phyloP scores from a whole-genome alignment of 2,888 invertebrate species.

The Phaonia tiefii region DNA sequence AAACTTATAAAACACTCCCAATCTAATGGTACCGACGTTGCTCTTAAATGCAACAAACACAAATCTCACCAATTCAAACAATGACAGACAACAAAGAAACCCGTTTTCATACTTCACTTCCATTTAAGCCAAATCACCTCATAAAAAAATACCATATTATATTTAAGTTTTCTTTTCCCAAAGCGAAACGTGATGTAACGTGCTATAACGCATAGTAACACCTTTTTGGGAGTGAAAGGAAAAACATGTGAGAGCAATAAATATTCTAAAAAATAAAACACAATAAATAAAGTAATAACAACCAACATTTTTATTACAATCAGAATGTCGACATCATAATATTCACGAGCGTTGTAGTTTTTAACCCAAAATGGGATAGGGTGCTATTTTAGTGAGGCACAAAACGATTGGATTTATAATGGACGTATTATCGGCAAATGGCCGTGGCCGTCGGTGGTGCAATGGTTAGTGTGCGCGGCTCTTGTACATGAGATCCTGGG shows the following conservation, averaged over 20 bases:
- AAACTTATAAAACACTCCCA: too few species aligned
- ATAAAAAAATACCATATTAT: conserved; percentile 23
- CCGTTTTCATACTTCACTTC: conserved; percentile 19
- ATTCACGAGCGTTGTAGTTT: conserved; percentile 33
- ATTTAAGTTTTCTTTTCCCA: conserved; percentile 11
- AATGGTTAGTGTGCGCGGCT: too few species aligned
- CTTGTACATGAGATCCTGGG: too few species aligned
- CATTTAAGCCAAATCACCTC: conserved; percentile 26
- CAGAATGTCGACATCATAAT: conserved; percentile 26
- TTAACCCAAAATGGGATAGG: conserved; percentile 9
- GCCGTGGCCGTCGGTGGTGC: too few species aligned
- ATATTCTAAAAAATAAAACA: conserved; percentile 73
- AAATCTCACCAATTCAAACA: conserved; percentile 25
- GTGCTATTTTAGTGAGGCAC: neutral
- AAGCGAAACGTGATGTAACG: conserved; percentile 3
- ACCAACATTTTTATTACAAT: conserved; percentile 76
- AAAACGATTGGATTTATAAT: too few species aligned
- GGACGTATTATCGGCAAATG: too few species aligned
- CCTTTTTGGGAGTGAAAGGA: too few species aligned
- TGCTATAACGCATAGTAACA: too few species aligned
- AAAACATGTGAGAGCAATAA: conserved; percentile 75
- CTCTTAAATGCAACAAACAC: neutral
- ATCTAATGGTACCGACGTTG: too few species aligned
- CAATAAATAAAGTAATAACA: conserved; percentile 78
- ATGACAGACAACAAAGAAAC: neutral